Evolutionary conservation across 2,888 invertebrate species (phyloP), one percentile per base, ranked within the genome.

Genomic region (Caenorhabditis japonica): DNA sequence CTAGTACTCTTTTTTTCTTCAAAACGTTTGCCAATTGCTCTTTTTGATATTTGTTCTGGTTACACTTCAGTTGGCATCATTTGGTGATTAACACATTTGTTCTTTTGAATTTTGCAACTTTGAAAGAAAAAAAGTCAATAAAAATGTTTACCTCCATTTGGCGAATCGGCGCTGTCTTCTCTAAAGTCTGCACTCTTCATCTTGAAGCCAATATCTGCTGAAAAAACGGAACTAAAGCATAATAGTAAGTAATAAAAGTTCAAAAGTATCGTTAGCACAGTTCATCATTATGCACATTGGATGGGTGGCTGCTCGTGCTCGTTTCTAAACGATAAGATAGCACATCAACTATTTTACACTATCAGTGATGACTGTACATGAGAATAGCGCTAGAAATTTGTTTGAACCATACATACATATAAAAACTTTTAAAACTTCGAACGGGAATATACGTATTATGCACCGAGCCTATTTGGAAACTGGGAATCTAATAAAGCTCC

Each of bases 201-300:
- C 33, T 52, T 68, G 68, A 68, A 68, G 23, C 59, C 68, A 21
- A 49, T 68, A 34, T 59, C 59, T 38, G 52, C 68, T 68, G 68
- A 34, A 66, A 64, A 56, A 38, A 19, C n/a, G n/a, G 23, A 49
- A 27, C 19, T 19, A n/a, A 2, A 38, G 36, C 13, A 38, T 25
- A 17, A 53, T 13, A 33, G 36, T 47, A 36, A 47, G 36, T 34
- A 41, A 66, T 56, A 41, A 49, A 51, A 66, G 64, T 49, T 64
- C 55, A 56, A 64, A 44, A n/a, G n/a, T n/a, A n/a, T n/a, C 30
- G 30, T 30, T 30, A 7, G 30, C 5, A 30, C 30, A 7, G 5
- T 5, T 46, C 46, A 61, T 44, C 61, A 52, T 44, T 36, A 64
- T 51, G 66, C 56, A 66, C 66, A 66, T 66, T 51, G 39, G 49